Base-by-base conservation (phyloP, 2,888 invertebrate genomes). In the Scaptomyza polygonia region DNA sequence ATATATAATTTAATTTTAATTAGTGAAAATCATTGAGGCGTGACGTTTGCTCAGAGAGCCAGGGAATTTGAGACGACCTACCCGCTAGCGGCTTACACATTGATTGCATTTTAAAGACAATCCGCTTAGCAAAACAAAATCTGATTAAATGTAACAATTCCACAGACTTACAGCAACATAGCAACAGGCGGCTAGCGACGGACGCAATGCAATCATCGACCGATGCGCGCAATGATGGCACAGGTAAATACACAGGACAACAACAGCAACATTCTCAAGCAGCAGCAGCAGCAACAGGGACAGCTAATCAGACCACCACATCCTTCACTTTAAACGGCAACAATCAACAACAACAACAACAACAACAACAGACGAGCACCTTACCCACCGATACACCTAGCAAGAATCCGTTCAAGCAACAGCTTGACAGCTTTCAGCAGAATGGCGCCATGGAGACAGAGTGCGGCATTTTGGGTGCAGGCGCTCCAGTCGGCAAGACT, bases 201-300 rank as follows among this genome's bases (percentile, higher is more conserved):
- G 88, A 89, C 91, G 91, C 90, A 90, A 92, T 92, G 92, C 91
- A 91, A 92, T 90, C 92, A 92, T 90, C 92, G 90, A 89, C 89
- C 89, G 91, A 91, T 89, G 84, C 89, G 83, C 91, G 88, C 65
- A 84, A 84, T 72, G 89, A 88, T 89, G 92, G 90, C 86, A 84
- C 88, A 78, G 72, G 79, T 53, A 85, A 82, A 74, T 63, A 63
- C 72, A 57, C 72, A 78, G 72, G 68, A 71, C 79, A 77, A 55
- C 62, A 61, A 3, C 51, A 51, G 51, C 47, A 57, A 29, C 59
- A 71, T n/a, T 25, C 61, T 21, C 56, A 59, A 52, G 36, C 51
- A 45, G 36, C 55, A 52, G 36, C 51, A 45, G 36, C 55, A 63
- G 56, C 47, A 59, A 14, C 59, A 32, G 55, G 67, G 58, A 52